These are phyloP conservation scores for Hydrocynus forskahlii DNA, from an alignment of 2,797 vertebrate genomes.

Conservation along the genomic window DNA sequence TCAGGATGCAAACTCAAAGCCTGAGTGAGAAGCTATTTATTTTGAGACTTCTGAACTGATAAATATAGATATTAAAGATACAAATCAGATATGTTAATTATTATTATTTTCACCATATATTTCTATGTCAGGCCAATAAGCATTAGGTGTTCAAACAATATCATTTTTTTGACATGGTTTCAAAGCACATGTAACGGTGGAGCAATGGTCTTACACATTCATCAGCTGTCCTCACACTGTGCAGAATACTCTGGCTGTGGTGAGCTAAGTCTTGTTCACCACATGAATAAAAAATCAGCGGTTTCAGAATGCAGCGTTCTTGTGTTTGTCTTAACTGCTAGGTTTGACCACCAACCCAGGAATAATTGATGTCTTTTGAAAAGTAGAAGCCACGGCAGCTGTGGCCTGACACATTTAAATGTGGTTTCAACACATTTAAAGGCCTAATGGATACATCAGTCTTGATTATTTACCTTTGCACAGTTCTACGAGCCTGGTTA, in stretches of 20 bases:
- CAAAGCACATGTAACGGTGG: background rate
- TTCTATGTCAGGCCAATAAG: too few relatives aligned
- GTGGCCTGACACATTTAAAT: background rate
- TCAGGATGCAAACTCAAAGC: background rate
- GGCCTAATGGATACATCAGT: slow-evolving; percentile 24
- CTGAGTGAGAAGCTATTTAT: background rate
- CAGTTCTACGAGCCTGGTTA: background rate
- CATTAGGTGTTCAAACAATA: too few relatives aligned
- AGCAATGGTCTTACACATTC: background rate
- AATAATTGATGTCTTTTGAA: slow-evolving; percentile 50
- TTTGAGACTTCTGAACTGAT: too few relatives aligned
- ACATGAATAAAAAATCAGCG: slow-evolving; percentile 16
- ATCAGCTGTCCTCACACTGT: background rate
- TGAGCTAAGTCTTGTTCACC: background rate
- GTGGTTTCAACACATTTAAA: slow-evolving; percentile 41
- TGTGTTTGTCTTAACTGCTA: slow-evolving; percentile 17
- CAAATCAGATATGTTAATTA: background rate
- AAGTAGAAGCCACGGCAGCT: slow-evolving; percentile 38
- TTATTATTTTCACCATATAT: too few relatives aligned
- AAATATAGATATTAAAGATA: too few relatives aligned
- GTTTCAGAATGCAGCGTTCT: slow-evolving; percentile 36
- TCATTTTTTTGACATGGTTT: too few relatives aligned
- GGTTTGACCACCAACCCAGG: slow-evolving; percentile 33
- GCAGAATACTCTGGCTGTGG: background rate
- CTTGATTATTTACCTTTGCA: slow-evolving; percentile 2